Evolutionary conservation across 2,888 invertebrate species (phyloP).

Genomic region (Acanthosoma haemorrhoidale): DNA sequence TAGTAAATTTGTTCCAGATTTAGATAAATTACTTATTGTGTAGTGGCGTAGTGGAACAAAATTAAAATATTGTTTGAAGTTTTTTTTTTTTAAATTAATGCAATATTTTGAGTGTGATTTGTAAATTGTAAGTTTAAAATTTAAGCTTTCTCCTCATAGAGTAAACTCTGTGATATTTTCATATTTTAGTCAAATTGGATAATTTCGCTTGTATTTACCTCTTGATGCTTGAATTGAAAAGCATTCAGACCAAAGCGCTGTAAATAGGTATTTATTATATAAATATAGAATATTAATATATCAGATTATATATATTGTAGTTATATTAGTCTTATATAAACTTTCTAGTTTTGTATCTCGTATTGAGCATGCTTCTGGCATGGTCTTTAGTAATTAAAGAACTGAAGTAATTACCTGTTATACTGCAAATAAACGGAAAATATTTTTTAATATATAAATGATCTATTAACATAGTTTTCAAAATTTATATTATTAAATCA

Average conservation of each 20-base stretch:
- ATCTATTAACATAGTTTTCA: neutral
- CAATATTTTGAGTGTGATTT: constrained; percentile 12
- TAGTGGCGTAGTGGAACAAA: neutral
- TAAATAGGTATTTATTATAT: constrained; percentile 22
- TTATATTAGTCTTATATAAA: constrained; percentile 1
- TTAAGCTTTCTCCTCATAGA: neutral
- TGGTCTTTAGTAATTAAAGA: neutral
- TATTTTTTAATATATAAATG: constrained; percentile 3
- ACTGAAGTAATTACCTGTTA: constrained; percentile 1
- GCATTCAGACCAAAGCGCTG: constrained; percentile 16
- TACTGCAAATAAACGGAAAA: neutral
- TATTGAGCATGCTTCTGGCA: neutral
- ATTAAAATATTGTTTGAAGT: neutral
- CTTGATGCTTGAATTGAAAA: neutral
- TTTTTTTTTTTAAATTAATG: constrained; percentile 11
- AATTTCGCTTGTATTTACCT: constrained; percentile 1
- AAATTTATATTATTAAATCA: neutral
- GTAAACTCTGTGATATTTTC: constrained; percentile 8
- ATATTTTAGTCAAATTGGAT: neutral
- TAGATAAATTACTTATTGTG: too few species aligned
- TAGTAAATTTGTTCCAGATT: neutral
- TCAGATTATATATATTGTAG: neutral
- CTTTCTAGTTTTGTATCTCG: neutral
- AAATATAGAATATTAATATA: neutral
- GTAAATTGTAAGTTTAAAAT: neutral